phyloP scores from a whole-genome alignment of 2,888 invertebrate genomes.

The Clostera curtula region DNA sequence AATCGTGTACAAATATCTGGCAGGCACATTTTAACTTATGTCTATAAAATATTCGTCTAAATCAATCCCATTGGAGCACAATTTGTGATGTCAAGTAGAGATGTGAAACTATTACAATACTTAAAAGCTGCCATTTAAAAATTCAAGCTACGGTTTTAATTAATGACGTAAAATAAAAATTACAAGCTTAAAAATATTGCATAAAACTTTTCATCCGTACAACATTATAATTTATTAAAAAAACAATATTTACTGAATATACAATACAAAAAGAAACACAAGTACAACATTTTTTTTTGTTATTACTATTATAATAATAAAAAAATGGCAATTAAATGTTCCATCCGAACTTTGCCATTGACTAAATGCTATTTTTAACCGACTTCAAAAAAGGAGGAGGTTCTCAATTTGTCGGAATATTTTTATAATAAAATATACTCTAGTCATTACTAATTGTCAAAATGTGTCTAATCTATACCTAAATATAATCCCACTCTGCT shows the following conservation, averaged over 20 bases:
- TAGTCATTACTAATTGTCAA: constrained; percentile 57
- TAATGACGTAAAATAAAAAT: constrained; percentile 20
- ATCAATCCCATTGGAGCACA: constrained; percentile 55
- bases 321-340: constrained; percentile 31
- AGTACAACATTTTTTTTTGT: constrained; percentile 20
- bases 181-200: constrained; percentile 55
- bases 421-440: constrained; percentile 42
- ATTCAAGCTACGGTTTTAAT: constrained; percentile 17
- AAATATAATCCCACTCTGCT: constrained; percentile 58
- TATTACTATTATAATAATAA: constrained; percentile 21
- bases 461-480: constrained; percentile 41
- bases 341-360: constrained; percentile 26
- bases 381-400: too few species aligned
- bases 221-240: constrained; percentile 50
- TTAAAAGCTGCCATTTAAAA: constrained; percentile 39
- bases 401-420: too few species aligned
- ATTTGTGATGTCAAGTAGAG: constrained; percentile 60
- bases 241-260: constrained; percentile 58
- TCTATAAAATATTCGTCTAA: constrained; percentile 33
- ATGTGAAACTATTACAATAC: constrained; percentile 23
- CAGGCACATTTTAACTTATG: constrained; percentile 58
- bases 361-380: constrained; percentile 37
- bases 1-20: constrained; percentile 30
- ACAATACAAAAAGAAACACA: constrained; percentile 46
- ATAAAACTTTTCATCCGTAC: constrained; percentile 40